phyloP scores from a whole-genome alignment of 2,113 vertebrate species.

The Eulacestoma nigropectus region DNA sequence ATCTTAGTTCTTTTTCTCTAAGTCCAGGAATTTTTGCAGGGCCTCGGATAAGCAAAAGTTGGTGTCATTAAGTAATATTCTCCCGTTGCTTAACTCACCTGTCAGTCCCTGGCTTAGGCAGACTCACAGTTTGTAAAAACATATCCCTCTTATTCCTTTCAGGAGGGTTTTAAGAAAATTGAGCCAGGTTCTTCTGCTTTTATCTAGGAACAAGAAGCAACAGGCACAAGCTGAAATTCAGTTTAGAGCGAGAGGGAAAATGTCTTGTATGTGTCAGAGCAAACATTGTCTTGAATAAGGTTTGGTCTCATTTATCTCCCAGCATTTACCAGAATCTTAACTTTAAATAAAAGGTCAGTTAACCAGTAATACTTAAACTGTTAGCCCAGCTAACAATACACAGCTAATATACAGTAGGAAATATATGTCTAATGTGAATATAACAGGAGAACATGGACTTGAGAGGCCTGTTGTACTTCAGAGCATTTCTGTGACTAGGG shows the following conservation, averaged over 20 bases:
- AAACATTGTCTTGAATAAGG: background rate
- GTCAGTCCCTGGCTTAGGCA: background rate
- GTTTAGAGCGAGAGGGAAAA: background rate
- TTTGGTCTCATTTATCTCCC: background rate
- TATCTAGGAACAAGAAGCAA: background rate
- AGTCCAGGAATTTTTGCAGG: background rate
- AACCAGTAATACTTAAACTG: background rate
- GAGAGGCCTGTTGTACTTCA: background rate
- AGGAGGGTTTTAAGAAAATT: background rate
- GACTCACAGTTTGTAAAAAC: background rate
- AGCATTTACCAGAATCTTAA: background rate
- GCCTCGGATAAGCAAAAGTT: background rate
- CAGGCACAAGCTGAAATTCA: background rate
- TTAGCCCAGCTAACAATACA: background rate
- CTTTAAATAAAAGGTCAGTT: background rate
- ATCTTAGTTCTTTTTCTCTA: background rate
- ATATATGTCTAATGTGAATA: background rate
- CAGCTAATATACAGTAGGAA: background rate
- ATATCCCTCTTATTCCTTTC: background rate
- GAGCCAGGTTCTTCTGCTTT: background rate
- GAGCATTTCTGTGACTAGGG: background rate
- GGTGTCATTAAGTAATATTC: background rate
- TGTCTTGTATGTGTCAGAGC: background rate
- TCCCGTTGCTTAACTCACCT: background rate
- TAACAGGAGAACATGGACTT: background rate